These are phyloP conservation scores for Nyleta sp. DNA, from an alignment of 2,888 invertebrate genomes.

Conservation along the genomic window DNA sequence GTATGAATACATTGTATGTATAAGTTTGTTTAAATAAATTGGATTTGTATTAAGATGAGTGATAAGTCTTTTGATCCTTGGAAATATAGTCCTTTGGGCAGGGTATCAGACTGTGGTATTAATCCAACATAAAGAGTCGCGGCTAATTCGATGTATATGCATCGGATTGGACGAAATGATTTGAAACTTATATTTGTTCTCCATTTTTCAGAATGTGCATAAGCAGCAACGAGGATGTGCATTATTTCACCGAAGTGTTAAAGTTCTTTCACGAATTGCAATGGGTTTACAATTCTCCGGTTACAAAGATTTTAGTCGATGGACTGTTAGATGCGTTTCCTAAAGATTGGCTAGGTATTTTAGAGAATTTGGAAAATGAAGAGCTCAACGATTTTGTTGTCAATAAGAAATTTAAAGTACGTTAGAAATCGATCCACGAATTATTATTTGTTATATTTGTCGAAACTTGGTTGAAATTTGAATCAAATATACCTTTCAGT, in stretches of 20 bases:
- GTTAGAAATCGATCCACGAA: background rate
- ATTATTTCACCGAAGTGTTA: slow-evolving; percentile 85
- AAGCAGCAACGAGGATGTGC: slow-evolving; percentile 65
- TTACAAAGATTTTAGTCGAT: slow-evolving; percentile 86
- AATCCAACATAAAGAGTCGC: no score
- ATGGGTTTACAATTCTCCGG: slow-evolving; percentile 86
- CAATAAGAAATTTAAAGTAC: slow-evolving; percentile 71
- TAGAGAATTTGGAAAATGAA: slow-evolving; percentile 80
- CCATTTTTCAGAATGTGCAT: slow-evolving; percentile 59
- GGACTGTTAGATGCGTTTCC: slow-evolving; percentile 85
- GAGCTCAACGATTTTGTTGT: slow-evolving; percentile 83
- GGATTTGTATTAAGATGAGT: no score
- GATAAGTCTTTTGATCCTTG: no score
- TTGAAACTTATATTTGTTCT: no score
- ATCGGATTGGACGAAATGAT: no score
- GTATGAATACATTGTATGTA: background rate
- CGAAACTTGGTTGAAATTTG: background rate
- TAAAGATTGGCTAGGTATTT: slow-evolving; percentile 83
- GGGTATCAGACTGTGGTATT: no score
- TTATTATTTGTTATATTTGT: background rate
- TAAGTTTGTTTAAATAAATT: background rate
- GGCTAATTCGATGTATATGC: no score
- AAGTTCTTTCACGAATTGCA: slow-evolving; percentile 85
- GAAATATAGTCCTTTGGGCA: no score
- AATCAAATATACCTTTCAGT: slow-evolving; percentile 69